Base-by-base conservation (phyloP, 92 coral and sea anemone species). In the Micromussa lordhowensis region DNA sequence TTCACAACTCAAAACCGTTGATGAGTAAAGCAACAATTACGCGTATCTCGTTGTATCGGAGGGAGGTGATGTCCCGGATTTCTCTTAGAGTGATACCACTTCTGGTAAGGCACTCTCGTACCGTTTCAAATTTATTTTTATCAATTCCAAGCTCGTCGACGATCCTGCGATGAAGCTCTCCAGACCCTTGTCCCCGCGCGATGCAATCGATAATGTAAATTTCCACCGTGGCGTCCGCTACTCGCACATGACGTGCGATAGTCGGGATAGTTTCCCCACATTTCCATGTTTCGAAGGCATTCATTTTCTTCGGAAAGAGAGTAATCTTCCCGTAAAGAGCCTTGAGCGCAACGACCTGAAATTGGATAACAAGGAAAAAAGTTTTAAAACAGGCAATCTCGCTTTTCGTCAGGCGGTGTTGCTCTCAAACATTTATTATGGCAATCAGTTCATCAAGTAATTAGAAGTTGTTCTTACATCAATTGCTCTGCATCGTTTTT, bases 31-130 rank as follows among this genome's bases (percentile, higher is more conserved):
- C 90, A 19, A 85, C 36, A 17, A 90, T 75, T 18, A 82, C 87
- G 13, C 75, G 61, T 17, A 88, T 88, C 51, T 88, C 71, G 80
- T 88, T 88, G 82, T 88, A 88, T 12, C 69, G 28, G 16, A 90
- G 34, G 34, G 26, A 10, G 19, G 89, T 85, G 22, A 51, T 32
- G 51, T 90, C 93, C 69, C 71, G 54, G 28, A 72, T 32, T 58
- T 85, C 82, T 3, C 90, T 36, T 16, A 79, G 76, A 9, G 90
- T 49, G 0, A 74, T 48, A 9, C 87, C 83, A 7, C 30, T 80
- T 49, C 61, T 70, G 31, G 82, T 84, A 40, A 34, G 44, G 5
- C 44, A 24, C 53, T 71, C 51, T n/a, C 15, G 71, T 4, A 82
- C 87, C 59, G 28, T 58, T 57, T 30, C 49, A 75, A 82, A 82